These are phyloP conservation scores for Potorous gilbertii DNA, from an alignment of 2,797 vertebrate genomes.

Conservation along the genomic window DNA sequence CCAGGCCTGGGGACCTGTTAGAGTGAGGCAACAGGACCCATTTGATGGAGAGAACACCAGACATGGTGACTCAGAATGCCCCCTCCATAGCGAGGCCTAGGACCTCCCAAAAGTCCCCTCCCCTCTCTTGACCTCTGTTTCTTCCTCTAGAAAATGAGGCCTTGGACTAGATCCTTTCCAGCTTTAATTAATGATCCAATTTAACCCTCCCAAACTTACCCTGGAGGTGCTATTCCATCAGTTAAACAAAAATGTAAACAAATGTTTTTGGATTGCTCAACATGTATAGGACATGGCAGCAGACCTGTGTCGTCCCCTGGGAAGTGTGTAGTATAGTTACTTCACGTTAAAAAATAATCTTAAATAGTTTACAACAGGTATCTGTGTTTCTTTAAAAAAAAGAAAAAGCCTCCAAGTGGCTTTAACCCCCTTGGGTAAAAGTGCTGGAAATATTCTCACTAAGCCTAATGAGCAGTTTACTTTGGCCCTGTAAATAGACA, in stretches of 20 bases:
- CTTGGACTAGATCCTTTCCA: neutral
- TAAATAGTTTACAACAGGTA: neutral
- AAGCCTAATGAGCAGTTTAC: conserved; percentile 9
- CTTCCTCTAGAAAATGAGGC: neutral
- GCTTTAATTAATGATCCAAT: neutral
- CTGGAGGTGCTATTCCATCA: neutral
- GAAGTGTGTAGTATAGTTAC: neutral
- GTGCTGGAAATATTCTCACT: neutral
- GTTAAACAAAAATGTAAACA: neutral
- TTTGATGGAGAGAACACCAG: neutral
- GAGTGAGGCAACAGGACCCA: neutral
- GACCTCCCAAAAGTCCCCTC: neutral
- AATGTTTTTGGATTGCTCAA: neutral
- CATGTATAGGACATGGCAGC: neutral
- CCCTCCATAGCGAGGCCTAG: neutral
- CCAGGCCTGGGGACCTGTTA: neutral
- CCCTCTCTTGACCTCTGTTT: neutral
- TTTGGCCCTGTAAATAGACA: conserved; percentile 34
- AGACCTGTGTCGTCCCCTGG: neutral
- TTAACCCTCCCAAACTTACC: neutral
- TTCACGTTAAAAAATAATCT: neutral
- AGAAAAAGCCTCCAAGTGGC: neutral
- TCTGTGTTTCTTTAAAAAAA: neutral
- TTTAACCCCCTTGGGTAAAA: neutral
- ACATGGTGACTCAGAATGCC: neutral